These are phyloP conservation scores for Cephus spinipes DNA, from an alignment of 2,888 invertebrate genomes.

Conservation along the genomic window DNA sequence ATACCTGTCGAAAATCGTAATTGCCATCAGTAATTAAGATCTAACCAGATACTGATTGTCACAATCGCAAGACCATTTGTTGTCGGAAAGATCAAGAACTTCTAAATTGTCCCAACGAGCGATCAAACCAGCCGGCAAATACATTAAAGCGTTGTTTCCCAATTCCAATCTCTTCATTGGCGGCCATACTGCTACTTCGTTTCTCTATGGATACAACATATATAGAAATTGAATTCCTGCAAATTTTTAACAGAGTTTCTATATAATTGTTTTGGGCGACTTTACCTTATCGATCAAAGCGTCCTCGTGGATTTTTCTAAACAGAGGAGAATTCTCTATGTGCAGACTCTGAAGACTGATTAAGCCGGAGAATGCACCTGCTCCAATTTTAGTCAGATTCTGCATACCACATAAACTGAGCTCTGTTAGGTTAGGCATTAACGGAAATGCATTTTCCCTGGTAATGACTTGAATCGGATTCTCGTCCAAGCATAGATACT, in stretches of 20 bases:
- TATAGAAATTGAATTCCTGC: neutral
- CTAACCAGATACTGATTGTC: constrained; percentile 81
- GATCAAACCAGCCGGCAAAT: constrained; percentile 74
- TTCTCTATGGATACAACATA: neutral
- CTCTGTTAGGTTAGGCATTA: constrained; percentile 72
- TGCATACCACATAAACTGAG: constrained; percentile 79
- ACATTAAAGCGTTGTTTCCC: constrained; percentile 77
- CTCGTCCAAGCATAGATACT: constrained; percentile 75
- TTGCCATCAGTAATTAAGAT: neutral
- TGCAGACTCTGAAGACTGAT: constrained; percentile 71
- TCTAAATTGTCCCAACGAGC: constrained; percentile 79
- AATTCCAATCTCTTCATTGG: constrained; percentile 77
- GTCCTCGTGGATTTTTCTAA: constrained; percentile 72
- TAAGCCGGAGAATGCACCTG: constrained; percentile 71
- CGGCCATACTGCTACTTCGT: constrained; percentile 73
- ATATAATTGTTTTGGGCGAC: neutral
- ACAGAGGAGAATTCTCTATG: constrained; percentile 74
- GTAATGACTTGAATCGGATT: constrained; percentile 76
- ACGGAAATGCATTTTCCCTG: constrained; percentile 71
- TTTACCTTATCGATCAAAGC: constrained; percentile 70
- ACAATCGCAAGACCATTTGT: constrained; percentile 85
- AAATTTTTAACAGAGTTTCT: neutral
- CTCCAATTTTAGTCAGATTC: constrained; percentile 70
- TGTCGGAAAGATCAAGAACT: constrained; percentile 76
- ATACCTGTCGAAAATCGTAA: constrained; percentile 5